phyloP scores from a whole-genome alignment of 1,140 invertebrate genomes.

The Saccostrea glomerata region DNA sequence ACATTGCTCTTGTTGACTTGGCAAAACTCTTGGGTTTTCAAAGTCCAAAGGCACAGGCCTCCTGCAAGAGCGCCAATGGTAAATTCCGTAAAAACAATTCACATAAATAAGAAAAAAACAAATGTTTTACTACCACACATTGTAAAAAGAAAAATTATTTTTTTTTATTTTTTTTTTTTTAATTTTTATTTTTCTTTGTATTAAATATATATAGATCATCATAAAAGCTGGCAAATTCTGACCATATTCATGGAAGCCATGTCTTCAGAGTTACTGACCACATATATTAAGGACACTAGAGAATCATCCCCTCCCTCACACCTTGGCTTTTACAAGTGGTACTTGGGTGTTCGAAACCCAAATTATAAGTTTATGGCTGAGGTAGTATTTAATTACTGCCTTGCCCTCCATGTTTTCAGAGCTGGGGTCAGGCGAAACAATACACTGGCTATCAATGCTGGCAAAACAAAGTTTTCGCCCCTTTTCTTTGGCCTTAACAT shows the following conservation, averaged over 20 bases:
- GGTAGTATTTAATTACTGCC: not conserved
- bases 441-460: too few relatives aligned
- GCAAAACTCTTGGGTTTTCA: slow-evolving; percentile 49
- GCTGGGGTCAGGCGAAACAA: not conserved
- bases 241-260: not conserved
- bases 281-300: not conserved
- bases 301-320: not conserved
- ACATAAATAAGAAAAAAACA: not conserved
- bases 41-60: slow-evolving; percentile 21
- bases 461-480: too few relatives aligned
- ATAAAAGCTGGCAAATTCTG: slow-evolving; percentile 40
- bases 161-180: too few relatives aligned
- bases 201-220: not conserved
- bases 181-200: not conserved
- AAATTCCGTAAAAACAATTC: not conserved
- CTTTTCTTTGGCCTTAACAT: too few relatives aligned
- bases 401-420: slow-evolving; percentile 23
- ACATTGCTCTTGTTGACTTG: slow-evolving; percentile 23
- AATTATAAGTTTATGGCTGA: slow-evolving; percentile 37
- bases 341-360: not conserved
- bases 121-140: not conserved
- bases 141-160: too few relatives aligned
- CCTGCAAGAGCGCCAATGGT: slow-evolving; percentile 21
- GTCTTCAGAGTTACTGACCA: not conserved
- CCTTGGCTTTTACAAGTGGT: not conserved